Base-by-base conservation (phyloP, 2,797 vertebrate genomes). In the Balearica regulorum region DNA sequence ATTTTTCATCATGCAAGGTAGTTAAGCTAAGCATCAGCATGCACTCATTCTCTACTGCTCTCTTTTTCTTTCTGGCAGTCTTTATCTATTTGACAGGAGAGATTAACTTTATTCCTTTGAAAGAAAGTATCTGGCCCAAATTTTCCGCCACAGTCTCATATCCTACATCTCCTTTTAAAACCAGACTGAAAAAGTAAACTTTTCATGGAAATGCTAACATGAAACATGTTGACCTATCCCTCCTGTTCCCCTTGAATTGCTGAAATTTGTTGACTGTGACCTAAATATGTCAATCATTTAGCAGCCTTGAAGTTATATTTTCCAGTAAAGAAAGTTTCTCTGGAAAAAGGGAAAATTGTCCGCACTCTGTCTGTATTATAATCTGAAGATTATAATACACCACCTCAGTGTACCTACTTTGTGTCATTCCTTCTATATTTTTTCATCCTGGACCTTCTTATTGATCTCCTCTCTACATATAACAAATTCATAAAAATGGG, bases 241-340 rank as follows among this genome's bases (percentile, higher is more conserved):
- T 93, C 39, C 28, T 78, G 44, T 85, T 84, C 41, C 51, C n/a
- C 61, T 77, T 88, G 22, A 96, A 76, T 65, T 96, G 46, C 14
- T 84, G 62, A 93, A 95, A 92, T 86, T 95, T 94, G 80, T 89
- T 92, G 93, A 79, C 51, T 66, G 14, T 83, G 85, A 87, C 86
- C 77, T 92, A 89, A 88, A 90, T 70, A 46, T 31, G 53, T 89
- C 81, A 86, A 64, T 91, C 62, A 57, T 81, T 94, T 93, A 73
- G 29, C 33, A 80, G 43, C 29, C 35, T 78, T 91, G 41, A 92
- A 92, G 68, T 61, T 71, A 25, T 49, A 64, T 93, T 87, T 88
- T 80, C 33, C 19, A 87, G 29, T 61, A 75, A 88, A 81, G 28
- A 73, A 69, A 43, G 8, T 73, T 93, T 83, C 13, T 78, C 22